Evolutionary conservation across 2,888 invertebrate species (phyloP).

Genomic region (Dolichopus griseipennis): DNA sequence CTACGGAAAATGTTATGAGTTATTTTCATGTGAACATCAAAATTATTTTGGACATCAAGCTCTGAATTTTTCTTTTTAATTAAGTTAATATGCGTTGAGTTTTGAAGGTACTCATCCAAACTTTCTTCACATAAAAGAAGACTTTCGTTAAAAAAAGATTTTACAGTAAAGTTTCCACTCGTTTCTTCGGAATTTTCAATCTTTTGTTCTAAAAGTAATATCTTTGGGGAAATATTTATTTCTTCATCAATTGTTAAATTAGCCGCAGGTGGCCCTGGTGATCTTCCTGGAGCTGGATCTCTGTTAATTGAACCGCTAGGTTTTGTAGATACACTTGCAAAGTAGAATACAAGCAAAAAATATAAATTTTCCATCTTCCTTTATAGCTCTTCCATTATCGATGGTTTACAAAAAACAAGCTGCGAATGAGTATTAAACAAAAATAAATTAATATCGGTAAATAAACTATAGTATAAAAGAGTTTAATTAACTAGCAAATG

Average conservation of each 20-base stretch:
- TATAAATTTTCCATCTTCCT: slow-evolving; percentile 13
- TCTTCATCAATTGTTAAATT: slow-evolving; percentile 14
- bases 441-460: too few species aligned
- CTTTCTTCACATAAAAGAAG: background rate
- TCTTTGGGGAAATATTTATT: background rate
- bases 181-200: background rate
- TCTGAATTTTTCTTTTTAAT: background rate
- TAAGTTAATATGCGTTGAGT: background rate
- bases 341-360: slow-evolving; percentile 13
- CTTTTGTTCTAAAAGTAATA: slow-evolving; percentile 10
- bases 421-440: too few species aligned
- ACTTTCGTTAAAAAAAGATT: slow-evolving; percentile 9
- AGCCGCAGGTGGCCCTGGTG: slow-evolving; percentile 51
- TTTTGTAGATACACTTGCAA: slow-evolving; percentile 12
- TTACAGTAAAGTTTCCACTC: background rate
- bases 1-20: slow-evolving; percentile 32
- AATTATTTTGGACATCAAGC: background rate
- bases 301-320: slow-evolving; percentile 46
- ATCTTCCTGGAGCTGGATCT: slow-evolving; percentile 58
- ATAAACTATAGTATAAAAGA: too few species aligned
- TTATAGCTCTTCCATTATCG: too few species aligned
- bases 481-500: too few species aligned
- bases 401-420: too few species aligned
- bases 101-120: background rate
- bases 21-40: slow-evolving; percentile 27